Conservation (phyloP, 2,113 vertebrate genomes). For the Heteronetta atricapilla region DNA sequence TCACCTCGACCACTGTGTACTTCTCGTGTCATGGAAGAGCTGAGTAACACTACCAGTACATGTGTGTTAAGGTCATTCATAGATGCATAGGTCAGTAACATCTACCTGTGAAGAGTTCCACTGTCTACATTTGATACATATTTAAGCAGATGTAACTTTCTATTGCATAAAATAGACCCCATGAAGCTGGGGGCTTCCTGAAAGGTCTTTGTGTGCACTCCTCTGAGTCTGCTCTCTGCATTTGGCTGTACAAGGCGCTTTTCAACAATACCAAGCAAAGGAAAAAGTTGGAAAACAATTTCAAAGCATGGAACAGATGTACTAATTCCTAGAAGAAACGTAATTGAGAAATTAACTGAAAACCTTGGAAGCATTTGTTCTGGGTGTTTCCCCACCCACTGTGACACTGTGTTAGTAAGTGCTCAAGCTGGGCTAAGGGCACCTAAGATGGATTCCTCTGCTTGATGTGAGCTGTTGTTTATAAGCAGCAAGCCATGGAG, state of each 20-base stretch:
- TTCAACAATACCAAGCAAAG: slow-evolving; percentile 16
- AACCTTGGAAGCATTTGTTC: not conserved
- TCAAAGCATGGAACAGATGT: not conserved
- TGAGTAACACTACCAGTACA: not conserved
- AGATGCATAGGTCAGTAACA: fast-evolving
- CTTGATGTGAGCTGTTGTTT: not conserved
- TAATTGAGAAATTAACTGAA: slow-evolving; percentile 3
- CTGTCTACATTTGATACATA: not conserved
- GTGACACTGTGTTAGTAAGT: not conserved
- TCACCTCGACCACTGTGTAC: not conserved
- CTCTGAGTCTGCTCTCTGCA: not conserved
- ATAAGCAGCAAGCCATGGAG: not conserved
- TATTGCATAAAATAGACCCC: not conserved
- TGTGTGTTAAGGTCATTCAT: not conserved
- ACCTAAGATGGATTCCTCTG: not conserved
- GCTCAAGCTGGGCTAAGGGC: not conserved
- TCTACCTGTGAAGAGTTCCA: not conserved
- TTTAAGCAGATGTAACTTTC: not conserved
- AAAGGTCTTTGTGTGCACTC: not conserved
- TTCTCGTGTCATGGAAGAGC: not conserved
- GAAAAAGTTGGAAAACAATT: not conserved
- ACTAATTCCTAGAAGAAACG: not conserved
- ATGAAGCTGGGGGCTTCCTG: not conserved
- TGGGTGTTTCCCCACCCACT: not conserved
- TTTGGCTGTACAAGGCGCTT: not conserved